Conservation (phyloP, 2,797 vertebrate species). For the Astyanax mexicanus region DNA sequence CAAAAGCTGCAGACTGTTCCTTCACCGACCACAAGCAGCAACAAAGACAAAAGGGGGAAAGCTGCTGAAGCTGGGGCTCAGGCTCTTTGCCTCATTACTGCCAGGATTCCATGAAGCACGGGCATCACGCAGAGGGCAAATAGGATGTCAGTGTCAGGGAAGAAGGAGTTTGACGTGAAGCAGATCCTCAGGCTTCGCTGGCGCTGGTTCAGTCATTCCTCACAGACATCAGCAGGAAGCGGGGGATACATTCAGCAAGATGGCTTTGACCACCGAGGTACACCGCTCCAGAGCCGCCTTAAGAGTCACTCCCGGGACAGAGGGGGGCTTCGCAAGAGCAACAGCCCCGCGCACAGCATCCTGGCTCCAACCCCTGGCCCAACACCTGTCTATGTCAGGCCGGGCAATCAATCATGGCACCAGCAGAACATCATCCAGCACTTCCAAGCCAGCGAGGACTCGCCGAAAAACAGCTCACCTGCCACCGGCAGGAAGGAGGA, state of each 20-base stretch:
- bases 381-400: conserved; percentile 82
- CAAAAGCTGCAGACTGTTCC: conserved; percentile 82
- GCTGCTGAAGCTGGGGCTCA: conserved; percentile 69
- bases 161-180: conserved; percentile 98
- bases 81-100: conserved; percentile 73
- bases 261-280: conserved; percentile 91
- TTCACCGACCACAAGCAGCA: conserved; percentile 74
- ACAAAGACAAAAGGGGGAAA: conserved; percentile 61
- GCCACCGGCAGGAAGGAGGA: conserved; percentile 80
- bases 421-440: conserved; percentile 87
- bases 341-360: conserved; percentile 90
- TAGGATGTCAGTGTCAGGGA: conserved; percentile 93
- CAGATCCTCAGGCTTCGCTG: conserved; percentile 96
- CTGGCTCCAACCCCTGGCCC: conserved; percentile 85
- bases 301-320: conserved; percentile 94
- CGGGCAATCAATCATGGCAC: conserved; percentile 85
- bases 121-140: conserved; percentile 67
- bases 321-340: conserved; percentile 88
- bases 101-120: conserved; percentile 69
- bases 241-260: conserved; percentile 90
- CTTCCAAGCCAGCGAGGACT: conserved; percentile 81
- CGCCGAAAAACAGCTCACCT: conserved; percentile 77
- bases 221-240: conserved; percentile 85
- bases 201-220: conserved; percentile 97
- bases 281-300: conserved; percentile 86